Conservation (phyloP, 30 jellyfish, hydroid and myxozoan species). For the Pseudorhiza aurosa region DNA sequence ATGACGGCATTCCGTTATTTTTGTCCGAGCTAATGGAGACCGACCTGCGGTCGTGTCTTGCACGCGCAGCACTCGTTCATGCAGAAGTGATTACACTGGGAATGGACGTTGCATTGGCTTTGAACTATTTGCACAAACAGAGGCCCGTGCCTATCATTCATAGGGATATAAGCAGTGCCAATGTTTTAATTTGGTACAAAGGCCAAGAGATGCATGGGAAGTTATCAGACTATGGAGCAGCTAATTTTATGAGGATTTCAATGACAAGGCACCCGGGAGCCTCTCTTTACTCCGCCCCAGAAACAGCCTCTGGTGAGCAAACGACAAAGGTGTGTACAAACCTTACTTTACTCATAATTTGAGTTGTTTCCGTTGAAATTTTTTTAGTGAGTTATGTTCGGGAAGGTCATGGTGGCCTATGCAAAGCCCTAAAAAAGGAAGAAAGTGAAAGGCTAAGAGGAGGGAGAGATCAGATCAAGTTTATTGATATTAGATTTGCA, state of each 20-base stretch:
- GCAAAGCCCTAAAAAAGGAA: no score
- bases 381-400: no score
- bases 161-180: slow-evolving; percentile 94
- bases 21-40: slow-evolving; percentile 83
- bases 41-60: slow-evolving; percentile 72
- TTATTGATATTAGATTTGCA: no score
- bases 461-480: no score
- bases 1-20: slow-evolving; percentile 91
- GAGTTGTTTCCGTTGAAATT: neutral
- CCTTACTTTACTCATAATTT: no score
- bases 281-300: slow-evolving; percentile 92
- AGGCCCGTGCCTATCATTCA: slow-evolving; percentile 87
- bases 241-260: slow-evolving; percentile 86
- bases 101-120: slow-evolving; percentile 76
- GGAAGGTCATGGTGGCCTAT: no score
- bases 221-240: slow-evolving; percentile 95
- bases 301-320: slow-evolving; percentile 82
- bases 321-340: slow-evolving; percentile 80
- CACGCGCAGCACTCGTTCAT: slow-evolving; percentile 32
- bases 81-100: slow-evolving; percentile 59
- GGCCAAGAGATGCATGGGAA: slow-evolving; percentile 82
- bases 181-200: slow-evolving; percentile 74
- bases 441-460: no score
- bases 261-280: slow-evolving; percentile 97
- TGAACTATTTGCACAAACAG: slow-evolving; percentile 78